Evolutionary conservation across 1,140 invertebrate genomes (phyloP), one percentile per base, ranked within the genome.

Genomic region (Leucophenga varia): DNA sequence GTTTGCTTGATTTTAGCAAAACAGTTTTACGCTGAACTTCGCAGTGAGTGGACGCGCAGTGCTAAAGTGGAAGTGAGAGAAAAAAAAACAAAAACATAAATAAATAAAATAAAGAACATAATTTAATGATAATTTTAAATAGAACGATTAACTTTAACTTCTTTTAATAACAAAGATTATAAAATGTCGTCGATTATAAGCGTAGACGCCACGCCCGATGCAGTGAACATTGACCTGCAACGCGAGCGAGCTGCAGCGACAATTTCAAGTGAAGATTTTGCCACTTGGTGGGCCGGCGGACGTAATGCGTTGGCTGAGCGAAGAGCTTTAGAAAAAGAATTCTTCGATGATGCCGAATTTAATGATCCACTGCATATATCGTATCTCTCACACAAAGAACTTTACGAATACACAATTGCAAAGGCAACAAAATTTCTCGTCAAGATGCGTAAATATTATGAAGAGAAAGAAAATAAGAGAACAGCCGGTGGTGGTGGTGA

Each of bases 341-440:
- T 91, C 32, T 73, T 90, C 1, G 81, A 80, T 19, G 87, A 90
- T 77, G 84, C 84, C 2, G 80, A 84, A 10, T 78, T 92, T 9
- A 64, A 79, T 34, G 86, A 90, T 54, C 70, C 78, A 30, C 76
- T 88, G 6, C 88, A 89, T 37, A 70, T 81, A 1, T 86, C 86
- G 57, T 93, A 89, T 68, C 78, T 90, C 52, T 90, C 87, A 59
- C 89, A 93, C 64, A 90, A 91, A 64, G 86, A 93, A 65, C 84
- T 87, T 54, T 92, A 93, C 76, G 87, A 91, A 64, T 79, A 89
- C 59, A 82, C 86, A 3, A 71, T 92, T 3, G 81, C 84, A 52
- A 90, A 89, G 75, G 83, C 87, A 35, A 87, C 84, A 57, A 75
- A 79, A 10, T 71, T 91, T 39, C 80, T 91, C 50, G 78, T 82